A percentile compares a stretch with the other conserved stretches of the same genome.
These are phyloP conservation scores for Drosophila melanogaster DNA, from an alignment of 1,140 invertebrate genomes.

Conservation along the genomic window DNA sequence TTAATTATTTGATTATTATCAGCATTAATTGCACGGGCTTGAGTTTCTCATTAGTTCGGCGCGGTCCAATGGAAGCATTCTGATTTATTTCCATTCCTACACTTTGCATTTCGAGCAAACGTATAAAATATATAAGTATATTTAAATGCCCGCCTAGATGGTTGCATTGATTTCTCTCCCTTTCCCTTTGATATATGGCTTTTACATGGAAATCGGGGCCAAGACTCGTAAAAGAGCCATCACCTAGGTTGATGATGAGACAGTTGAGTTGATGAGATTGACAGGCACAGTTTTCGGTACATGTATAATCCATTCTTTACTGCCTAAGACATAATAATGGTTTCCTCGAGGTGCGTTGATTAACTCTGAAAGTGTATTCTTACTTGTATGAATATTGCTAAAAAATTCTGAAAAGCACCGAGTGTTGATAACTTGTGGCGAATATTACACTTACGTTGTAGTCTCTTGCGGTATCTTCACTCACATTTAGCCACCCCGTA, in stretches of 20 bases:
- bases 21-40: slow-evolving; percentile 69
- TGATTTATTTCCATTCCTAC: slow-evolving; percentile 54
- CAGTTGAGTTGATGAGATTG: slow-evolving; percentile 32
- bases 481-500: slow-evolving; percentile 13
- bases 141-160: slow-evolving; percentile 50
- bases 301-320: slow-evolving; percentile 16
- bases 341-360: slow-evolving; percentile 7
- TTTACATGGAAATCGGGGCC: slow-evolving; percentile 50
- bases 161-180: slow-evolving; percentile 45
- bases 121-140: slow-evolving; percentile 41
- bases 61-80: slow-evolving; percentile 50
- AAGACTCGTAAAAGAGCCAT: slow-evolving; percentile 39
- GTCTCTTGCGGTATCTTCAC: background rate
- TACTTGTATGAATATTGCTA: too few species aligned
- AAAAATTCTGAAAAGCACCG: background rate
- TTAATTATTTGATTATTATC: slow-evolving; percentile 83
- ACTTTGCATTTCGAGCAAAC: slow-evolving; percentile 35
- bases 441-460: too few species aligned
- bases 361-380: background rate
- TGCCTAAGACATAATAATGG: slow-evolving; percentile 31
- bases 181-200: slow-evolving; percentile 52
- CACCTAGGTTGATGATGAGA: background rate
- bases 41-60: slow-evolving; percentile 21
- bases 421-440: too few species aligned
- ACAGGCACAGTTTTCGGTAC: slow-evolving; percentile 27